phyloP scores from a whole-genome alignment of 2,888 invertebrate genomes.

The Mythimna pallens region DNA sequence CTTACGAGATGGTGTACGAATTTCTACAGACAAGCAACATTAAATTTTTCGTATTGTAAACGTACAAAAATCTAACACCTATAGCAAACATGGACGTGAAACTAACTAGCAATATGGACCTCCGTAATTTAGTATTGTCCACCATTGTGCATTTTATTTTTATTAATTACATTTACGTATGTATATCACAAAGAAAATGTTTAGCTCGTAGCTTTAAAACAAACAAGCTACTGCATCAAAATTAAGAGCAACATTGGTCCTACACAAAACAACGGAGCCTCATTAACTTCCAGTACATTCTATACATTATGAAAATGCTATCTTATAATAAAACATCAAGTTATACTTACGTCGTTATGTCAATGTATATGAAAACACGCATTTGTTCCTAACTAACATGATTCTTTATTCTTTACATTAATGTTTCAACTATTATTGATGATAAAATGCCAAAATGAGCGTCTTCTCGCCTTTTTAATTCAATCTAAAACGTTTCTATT shows the following conservation, averaged over 20 bases:
- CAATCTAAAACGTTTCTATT: slow-evolving; percentile 72
- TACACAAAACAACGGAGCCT: slow-evolving; percentile 72
- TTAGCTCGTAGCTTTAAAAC: slow-evolving; percentile 72
- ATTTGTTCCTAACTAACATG: slow-evolving; percentile 74
- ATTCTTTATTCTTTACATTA: slow-evolving; percentile 69
- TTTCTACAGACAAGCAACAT: slow-evolving; percentile 73
- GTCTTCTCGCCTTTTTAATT: slow-evolving; percentile 77
- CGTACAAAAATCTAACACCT: slow-evolving; percentile 84
- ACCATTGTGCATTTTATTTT: slow-evolving; percentile 86
- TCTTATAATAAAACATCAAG: slow-evolving; percentile 81
- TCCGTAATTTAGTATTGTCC: slow-evolving; percentile 89
- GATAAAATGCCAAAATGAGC: slow-evolving; percentile 74
- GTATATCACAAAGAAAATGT: slow-evolving; percentile 83
- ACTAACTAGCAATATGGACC: slow-evolving; percentile 86
- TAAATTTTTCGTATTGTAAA: slow-evolving; percentile 72
- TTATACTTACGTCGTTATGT: slow-evolving; percentile 68
- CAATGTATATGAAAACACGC: slow-evolving; percentile 85
- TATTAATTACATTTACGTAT: slow-evolving; percentile 79
- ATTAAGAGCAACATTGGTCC: slow-evolving; percentile 79
- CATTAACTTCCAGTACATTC: slow-evolving; percentile 57
- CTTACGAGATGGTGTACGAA: slow-evolving; percentile 38
- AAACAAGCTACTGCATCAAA: slow-evolving; percentile 71
- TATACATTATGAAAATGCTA: slow-evolving; percentile 75
- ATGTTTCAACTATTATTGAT: slow-evolving; percentile 46
- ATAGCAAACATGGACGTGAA: slow-evolving; percentile 84